Base-by-base conservation (phyloP, 2,797 vertebrate genomes). In the Steatocranus sp. region DNA sequence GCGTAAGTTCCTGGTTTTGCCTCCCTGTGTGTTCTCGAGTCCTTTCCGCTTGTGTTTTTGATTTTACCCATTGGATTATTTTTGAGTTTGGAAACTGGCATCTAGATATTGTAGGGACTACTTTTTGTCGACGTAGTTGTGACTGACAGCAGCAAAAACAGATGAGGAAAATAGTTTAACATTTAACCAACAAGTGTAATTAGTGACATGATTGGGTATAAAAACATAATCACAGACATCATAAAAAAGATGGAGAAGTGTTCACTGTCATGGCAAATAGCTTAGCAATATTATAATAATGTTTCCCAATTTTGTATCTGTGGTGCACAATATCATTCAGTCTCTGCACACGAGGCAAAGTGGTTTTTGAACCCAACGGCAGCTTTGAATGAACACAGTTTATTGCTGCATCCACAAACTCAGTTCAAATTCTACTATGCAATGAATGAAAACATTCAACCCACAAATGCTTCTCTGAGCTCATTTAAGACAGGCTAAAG, bases 391-490 rank as follows among this genome's bases (percentile, higher is more conserved):
- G 18, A 36, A 63, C 58, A 5, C 58, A 36, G 27, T 0, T 38
- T 5, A 20, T 20, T 63, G 58, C 32, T 61, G 17, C 32, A 0
- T 2, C 18, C 56, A 61, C 56, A 61, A 61, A 61, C 1, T 61
- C 32, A 0, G 32, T n/a, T 61, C 6, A 36, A 20, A 63, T 5
- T 63, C n/a, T 38, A 38, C 2, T 12, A 0, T 0, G 0, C 56
- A 5, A 7, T 7, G 18, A 34, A 15, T 18, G 18, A 48, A 36
- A 61, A n/a, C 56, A n/a, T 30, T 18, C 15, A 32, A 32, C 27
- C 0, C 53, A 56, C 30, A 0, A 61, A n/a, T 34, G 17, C 10
- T 0, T 61, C 30, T 7, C 56, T 34, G 30, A 1, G 18, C 56
- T 61, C 4, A 11, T 61, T 61, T 34, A 34, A 34, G 4, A 14